phyloP scores from a whole-genome alignment of 2,113 vertebrate genomes.

The Crotalus tigris region DNA sequence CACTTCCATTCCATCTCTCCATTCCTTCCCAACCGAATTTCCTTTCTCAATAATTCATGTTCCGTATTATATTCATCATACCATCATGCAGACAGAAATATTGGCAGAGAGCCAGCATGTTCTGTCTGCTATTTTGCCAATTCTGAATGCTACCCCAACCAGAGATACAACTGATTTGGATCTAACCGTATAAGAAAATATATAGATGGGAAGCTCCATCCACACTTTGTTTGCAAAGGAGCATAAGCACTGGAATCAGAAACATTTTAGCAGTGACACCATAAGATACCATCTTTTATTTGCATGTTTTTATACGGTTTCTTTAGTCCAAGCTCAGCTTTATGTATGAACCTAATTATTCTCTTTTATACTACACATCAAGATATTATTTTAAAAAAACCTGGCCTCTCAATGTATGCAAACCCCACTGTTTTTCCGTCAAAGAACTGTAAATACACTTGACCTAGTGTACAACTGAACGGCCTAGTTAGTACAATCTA shows the following conservation, averaged over 20 bases:
- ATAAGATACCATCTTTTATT: neutral
- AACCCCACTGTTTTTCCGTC: neutral
- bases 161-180: neutral
- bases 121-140: neutral
- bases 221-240: neutral
- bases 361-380: neutral
- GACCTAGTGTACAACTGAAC: neutral
- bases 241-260: neutral
- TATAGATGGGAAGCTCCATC: neutral
- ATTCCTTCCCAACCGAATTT: neutral
- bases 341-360: neutral
- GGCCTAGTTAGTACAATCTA: neutral
- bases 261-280: neutral
- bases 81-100: neutral
- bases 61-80: neutral
- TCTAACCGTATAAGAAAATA: neutral
- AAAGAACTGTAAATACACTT: neutral
- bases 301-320: neutral
- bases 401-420: neutral
- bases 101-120: neutral
- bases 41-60: neutral
- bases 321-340: neutral
- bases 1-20: neutral
- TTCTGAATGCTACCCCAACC: neutral
- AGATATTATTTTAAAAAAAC: neutral